A percentile compares a stretch with the other conserved stretches of the same genome.
phyloP scores from a whole-genome alignment of 2,113 vertebrate species.

The Pogonocichla stellata region DNA sequence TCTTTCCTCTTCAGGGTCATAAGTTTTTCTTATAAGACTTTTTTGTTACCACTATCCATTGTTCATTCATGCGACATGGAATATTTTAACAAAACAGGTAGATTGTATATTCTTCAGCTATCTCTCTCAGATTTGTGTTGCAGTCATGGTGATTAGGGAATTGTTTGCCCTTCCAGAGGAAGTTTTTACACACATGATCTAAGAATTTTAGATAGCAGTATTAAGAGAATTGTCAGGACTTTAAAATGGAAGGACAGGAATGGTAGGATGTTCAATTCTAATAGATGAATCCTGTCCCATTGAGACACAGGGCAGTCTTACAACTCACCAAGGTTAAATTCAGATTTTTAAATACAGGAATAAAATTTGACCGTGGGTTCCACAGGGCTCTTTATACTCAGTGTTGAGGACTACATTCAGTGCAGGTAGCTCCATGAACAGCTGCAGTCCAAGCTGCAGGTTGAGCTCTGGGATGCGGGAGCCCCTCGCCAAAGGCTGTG shows the following conservation, averaged over 20 bases:
- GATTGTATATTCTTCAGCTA: neutral
- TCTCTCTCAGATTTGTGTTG: neutral
- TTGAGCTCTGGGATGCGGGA: neutral
- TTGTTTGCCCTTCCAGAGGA: neutral
- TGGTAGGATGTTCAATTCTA: neutral
- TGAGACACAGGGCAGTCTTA: neutral
- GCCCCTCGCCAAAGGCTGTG: fast-evolving
- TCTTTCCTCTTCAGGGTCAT: neutral
- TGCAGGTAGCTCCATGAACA: neutral
- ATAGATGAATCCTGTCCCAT: neutral
- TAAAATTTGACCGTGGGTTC: neutral
- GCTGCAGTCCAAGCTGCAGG: neutral
- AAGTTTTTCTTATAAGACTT: neutral
- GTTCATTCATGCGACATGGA: neutral
- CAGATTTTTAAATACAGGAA: neutral
- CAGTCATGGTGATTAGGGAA: neutral
- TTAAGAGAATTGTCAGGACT: neutral
- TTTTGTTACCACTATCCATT: neutral
- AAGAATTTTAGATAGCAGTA: neutral
- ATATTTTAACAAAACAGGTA: neutral
- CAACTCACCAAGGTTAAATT: neutral
- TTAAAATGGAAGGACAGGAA: neutral
- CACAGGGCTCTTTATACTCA: neutral
- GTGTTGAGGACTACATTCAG: too few relatives aligned
- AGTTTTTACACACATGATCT: neutral